Percentiles rank a stretch among this genome's conserved stretches.
Conservation (phyloP, 2,797 vertebrate genomes). For the Lepus oiostolus region DNA sequence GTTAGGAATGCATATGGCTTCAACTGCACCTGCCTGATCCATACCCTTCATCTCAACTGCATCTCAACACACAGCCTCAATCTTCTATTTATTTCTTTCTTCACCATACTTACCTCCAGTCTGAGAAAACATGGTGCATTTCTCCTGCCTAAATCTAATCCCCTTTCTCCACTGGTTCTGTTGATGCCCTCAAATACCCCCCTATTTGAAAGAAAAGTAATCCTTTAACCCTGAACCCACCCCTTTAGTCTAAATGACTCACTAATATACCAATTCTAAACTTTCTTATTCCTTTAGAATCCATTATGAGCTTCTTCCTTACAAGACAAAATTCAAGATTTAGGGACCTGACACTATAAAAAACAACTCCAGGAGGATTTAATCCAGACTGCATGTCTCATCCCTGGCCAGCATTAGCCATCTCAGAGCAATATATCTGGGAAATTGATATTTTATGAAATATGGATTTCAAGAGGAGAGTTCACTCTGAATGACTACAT, state of each 20-base stretch:
- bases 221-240: constrained; percentile 55
- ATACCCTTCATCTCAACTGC: not conserved
- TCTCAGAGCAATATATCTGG: constrained; percentile 51
- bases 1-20: not conserved
- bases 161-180: not conserved
- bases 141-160: not conserved
- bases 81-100: not conserved
- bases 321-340: constrained; percentile 75
- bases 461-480: constrained; percentile 72
- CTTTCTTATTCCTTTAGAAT: constrained; percentile 56
- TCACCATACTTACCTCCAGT: not conserved
- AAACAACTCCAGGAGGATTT: constrained; percentile 65
- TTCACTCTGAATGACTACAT: constrained; percentile 56
- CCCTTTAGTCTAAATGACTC: constrained; percentile 52
- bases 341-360: constrained; percentile 62
- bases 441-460: constrained; percentile 80
- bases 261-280: constrained; percentile 56
- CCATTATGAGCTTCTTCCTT: constrained; percentile 23
- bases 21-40: not conserved
- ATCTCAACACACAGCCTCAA: not conserved
- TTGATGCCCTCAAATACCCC: constrained; percentile 21
- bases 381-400: constrained; percentile 71
- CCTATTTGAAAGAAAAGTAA: constrained; percentile 60
- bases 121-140: constrained; percentile 6
- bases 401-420: constrained; percentile 2